A percentile compares a stretch with the other conserved stretches of the same genome.
phyloP scores from a whole-genome alignment of 2,888 invertebrate species.

The Bellardia bayeri region DNA sequence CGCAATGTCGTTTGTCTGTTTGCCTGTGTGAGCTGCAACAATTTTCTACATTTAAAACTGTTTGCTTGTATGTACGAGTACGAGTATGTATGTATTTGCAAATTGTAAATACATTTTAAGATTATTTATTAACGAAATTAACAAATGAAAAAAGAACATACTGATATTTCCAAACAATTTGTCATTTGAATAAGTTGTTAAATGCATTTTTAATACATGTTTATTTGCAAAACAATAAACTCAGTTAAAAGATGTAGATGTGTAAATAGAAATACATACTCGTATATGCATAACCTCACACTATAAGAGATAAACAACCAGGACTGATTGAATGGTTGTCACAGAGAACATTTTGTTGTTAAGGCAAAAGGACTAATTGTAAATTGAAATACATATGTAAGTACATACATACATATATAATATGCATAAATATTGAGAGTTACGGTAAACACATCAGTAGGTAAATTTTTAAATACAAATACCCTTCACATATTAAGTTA shows the following conservation, averaged over 20 bases:
- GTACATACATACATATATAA: too few species aligned
- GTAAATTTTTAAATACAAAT: neutral
- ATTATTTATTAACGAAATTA: conserved; percentile 46
- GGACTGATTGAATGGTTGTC: neutral
- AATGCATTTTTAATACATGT: conserved; percentile 45
- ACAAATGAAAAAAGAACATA: neutral
- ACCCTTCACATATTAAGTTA: neutral
- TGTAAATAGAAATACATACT: neutral
- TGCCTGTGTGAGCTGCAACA: neutral
- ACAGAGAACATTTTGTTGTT: neutral
- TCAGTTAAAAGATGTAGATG: neutral
- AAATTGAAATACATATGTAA: too few species aligned
- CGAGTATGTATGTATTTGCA: conserved; percentile 13
- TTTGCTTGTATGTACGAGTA: too few species aligned
- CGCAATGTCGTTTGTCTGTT: neutral
- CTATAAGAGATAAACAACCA: too few species aligned
- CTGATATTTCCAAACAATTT: conserved; percentile 19
- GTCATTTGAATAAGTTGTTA: conserved; percentile 31
- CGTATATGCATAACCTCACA: neutral
- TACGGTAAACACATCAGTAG: too few species aligned
- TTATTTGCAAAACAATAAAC: conserved; percentile 31
- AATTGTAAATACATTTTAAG: conserved; percentile 31
- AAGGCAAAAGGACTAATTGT: neutral
- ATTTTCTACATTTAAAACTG: conserved; percentile 14
- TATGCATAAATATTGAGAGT: too few species aligned